Base-by-base conservation (phyloP, 2,113 vertebrate genomes). In the Chaetodon auriga region DNA sequence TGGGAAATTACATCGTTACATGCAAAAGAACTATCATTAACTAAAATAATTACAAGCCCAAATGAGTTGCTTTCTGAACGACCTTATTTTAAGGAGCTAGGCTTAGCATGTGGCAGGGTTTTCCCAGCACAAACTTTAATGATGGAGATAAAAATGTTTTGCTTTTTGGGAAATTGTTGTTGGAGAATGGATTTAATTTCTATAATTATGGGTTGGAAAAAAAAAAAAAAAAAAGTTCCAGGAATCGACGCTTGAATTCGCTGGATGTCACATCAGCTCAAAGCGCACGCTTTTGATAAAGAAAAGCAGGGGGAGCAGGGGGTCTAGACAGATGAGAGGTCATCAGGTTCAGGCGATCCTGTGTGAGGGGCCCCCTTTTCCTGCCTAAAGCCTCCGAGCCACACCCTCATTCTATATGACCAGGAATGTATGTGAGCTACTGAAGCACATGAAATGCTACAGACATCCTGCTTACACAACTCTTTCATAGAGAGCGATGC, bases 271-370 rank as follows among this genome's bases (percentile, higher is more conserved):
- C 19, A 58, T 65, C 19, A 16, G 36, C n/a, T 23, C n/a, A 62
- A 72, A 61, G 64, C n/a, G 5, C 23, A 58, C 6, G 6, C 19
- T 30, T 64, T 63, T 77, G 55, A 84, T 43, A 61, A 84, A 77
- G 63, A 36, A 62, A 38, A 36, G 7, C 35, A 19, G 46, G 46
- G 77, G 49, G 63, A 51, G 30, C 30, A 30, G 15, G 60, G 7
- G 38, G 48, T 60, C 11, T 4, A 55, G 25, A 78, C 72, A 43
- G 38, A 78, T 5, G 3, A 48, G 51, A 11, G 81, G 88, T 89
- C 75, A 84, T 8, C 46, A 23, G 71, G 90, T 93, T 90, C 75
- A 84, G 12, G 16, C 51, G 7, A 23, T 38, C 66, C 55, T 55
- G 12, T 82, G 38, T 53, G 63, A 25, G 69, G 30, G 82, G 63